Conservation (phyloP, 1,140 invertebrate genomes). For the Eupristina koningsbergeri region DNA sequence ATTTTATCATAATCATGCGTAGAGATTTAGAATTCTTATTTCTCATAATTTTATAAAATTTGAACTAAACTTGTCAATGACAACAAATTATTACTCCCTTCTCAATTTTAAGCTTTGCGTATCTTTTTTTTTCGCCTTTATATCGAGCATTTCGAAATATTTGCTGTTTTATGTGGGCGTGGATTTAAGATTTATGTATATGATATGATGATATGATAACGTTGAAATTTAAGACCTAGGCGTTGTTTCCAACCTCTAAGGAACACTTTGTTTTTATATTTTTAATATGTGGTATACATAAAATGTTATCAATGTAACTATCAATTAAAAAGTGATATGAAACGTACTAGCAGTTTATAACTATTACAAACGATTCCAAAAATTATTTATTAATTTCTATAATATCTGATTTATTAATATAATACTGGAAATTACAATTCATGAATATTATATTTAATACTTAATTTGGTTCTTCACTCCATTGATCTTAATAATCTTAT, state of each 20-base stretch:
- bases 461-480: too few relatives aligned
- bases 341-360: neutral
- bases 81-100: neutral
- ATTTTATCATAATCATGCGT: too few relatives aligned
- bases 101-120: neutral
- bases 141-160: neutral
- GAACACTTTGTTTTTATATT: slow-evolving; percentile 15
- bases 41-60: neutral
- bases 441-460: too few relatives aligned
- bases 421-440: too few relatives aligned
- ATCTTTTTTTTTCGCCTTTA: slow-evolving; percentile 10
- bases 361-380: neutral
- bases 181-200: slow-evolving; percentile 27
- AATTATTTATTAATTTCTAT: neutral
- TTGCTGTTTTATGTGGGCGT: slow-evolving; percentile 9
- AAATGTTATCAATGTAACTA: slow-evolving; percentile 16
- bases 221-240: slow-evolving; percentile 20
- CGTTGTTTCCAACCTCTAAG: neutral
- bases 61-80: neutral
- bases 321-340: slow-evolving; percentile 7
- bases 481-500: too few relatives aligned
- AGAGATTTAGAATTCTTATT: neutral
- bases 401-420: too few relatives aligned
- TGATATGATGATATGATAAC: slow-evolving; percentile 29
- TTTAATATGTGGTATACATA: slow-evolving; percentile 4